A percentile compares a stretch with the other conserved stretches of the same genome.
Conservation (phyloP, 35 echinoderm and acorn worm species). For the Heliocidaris erythrogramma region DNA sequence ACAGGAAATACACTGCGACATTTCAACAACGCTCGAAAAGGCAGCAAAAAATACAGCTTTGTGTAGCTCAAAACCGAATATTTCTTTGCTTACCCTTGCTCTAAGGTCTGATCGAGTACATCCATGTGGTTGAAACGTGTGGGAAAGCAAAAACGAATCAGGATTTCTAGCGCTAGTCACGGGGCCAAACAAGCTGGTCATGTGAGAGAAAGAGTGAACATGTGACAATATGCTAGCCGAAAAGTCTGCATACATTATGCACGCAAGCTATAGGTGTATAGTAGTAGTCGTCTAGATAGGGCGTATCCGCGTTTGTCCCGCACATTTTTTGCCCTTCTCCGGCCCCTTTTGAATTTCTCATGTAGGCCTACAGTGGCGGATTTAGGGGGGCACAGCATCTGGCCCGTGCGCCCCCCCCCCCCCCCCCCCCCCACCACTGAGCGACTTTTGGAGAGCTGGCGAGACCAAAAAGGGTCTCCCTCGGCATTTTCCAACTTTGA, state of each 20-base stretch:
- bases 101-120: conserved; percentile 69
- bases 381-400: too few relatives aligned
- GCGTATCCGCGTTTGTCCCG: too few relatives aligned
- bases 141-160: conserved; percentile 80
- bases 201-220: conserved; percentile 70
- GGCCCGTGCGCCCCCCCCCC: too few relatives aligned
- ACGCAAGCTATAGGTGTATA: too few relatives aligned
- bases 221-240: conserved; percentile 58
- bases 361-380: too few relatives aligned
- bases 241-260: neutral
- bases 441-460: too few relatives aligned
- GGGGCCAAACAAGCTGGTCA: conserved; percentile 85
- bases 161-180: conserved; percentile 69
- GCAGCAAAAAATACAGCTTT: neutral
- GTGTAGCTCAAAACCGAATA: neutral
- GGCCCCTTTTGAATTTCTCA: too few relatives aligned
- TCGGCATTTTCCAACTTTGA: too few relatives aligned
- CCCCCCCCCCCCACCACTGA: too few relatives aligned
- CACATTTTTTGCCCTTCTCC: too few relatives aligned
- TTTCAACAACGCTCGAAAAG: neutral
- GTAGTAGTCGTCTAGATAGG: too few relatives aligned
- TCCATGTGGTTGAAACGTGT: conserved; percentile 64
- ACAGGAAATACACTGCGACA: conserved; percentile 38
- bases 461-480: too few relatives aligned
- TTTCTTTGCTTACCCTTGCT: conserved; percentile 63